Conservation (phyloP, 2,113 vertebrate genomes). For the Pteropus alecto region DNA sequence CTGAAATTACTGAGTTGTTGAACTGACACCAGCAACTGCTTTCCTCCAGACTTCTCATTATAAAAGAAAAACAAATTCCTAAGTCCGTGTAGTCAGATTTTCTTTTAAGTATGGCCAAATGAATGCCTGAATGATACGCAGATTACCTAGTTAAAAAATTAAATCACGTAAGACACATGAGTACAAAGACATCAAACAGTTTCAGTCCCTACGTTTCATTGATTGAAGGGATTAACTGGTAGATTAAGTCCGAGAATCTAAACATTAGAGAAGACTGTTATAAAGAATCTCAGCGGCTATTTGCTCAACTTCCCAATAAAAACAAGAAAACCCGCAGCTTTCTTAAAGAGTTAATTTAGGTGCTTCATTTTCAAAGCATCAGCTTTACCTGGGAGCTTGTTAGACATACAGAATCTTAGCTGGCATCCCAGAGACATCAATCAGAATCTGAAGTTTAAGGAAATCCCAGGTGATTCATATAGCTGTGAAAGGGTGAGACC, state of each 20-base stretch:
- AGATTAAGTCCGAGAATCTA: not conserved
- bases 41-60: not conserved
- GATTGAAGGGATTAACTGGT: not conserved
- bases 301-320: not conserved
- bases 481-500: not conserved
- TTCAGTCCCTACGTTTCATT: not conserved
- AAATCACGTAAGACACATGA: not conserved
- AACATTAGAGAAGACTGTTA: not conserved
- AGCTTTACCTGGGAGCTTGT: not conserved
- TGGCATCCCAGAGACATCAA: not conserved
- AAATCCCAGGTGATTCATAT: not conserved
- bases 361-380: not conserved
- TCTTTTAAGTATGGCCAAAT: not conserved
- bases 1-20: not conserved
- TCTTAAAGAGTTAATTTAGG: not conserved
- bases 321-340: not conserved
- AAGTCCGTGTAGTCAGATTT: not conserved
- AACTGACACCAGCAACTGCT: not conserved
- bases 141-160: not conserved
- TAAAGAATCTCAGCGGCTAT: not conserved
- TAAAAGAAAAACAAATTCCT: not conserved
- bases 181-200: not conserved
- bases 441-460: not conserved
- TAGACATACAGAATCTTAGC: not conserved
- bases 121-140: not conserved